These are phyloP conservation scores for Girardia tigrina DNA, from an alignment of 2,888 invertebrate species.

Conservation along the genomic window DNA sequence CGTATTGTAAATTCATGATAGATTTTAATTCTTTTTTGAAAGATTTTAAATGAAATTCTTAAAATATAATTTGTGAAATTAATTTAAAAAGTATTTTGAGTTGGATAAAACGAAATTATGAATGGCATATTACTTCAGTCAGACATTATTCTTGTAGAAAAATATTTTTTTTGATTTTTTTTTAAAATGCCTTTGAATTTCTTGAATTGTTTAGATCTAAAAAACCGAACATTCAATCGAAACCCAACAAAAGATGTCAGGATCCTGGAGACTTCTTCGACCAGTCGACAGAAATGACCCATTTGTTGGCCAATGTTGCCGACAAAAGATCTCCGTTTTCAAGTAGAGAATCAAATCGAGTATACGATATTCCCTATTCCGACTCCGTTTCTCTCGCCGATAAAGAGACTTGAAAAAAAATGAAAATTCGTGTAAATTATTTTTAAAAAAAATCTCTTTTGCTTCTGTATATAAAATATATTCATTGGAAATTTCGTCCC, in stretches of 20 bases:
- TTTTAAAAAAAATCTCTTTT: no score
- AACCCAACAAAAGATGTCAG: slow-evolving; percentile 5
- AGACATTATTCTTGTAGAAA: no score
- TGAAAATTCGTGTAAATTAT: no score
- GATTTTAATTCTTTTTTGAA: no score
- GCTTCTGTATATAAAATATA: no score
- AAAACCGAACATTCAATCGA: neutral
- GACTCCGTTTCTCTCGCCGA: neutral
- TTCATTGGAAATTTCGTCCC: no score
- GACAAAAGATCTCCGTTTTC: slow-evolving; percentile 1
- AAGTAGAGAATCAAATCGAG: slow-evolving; percentile 6
- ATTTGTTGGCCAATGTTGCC: neutral
- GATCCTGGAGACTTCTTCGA: slow-evolving; percentile 9
- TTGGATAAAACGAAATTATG: no score
- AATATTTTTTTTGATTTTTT: neutral
- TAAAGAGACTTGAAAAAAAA: neutral
- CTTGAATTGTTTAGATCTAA: neutral
- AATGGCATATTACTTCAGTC: no score
- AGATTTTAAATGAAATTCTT: no score
- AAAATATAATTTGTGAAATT: no score
- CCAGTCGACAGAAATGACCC: slow-evolving; percentile 10
- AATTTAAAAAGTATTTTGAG: no score
- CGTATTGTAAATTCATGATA: no score
- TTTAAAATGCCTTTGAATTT: neutral
- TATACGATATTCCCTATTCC: slow-evolving; percentile 2